These are phyloP conservation scores for Phrynocephalus forsythii DNA, from an alignment of 2,797 vertebrate species.

Conservation along the genomic window DNA sequence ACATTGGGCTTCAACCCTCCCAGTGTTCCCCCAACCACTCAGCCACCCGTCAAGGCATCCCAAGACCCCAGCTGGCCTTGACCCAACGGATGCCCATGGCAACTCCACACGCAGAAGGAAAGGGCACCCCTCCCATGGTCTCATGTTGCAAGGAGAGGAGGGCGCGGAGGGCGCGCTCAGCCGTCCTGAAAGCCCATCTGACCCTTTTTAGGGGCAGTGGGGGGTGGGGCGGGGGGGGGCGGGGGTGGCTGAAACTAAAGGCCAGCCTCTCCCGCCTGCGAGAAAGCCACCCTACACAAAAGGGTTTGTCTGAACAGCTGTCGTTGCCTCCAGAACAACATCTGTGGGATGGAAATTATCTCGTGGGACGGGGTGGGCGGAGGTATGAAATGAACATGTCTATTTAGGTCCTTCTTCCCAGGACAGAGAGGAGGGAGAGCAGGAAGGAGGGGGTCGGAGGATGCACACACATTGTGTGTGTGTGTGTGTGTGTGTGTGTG, in stretches of 20 bases:
- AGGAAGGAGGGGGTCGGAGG: conserved; percentile 5
- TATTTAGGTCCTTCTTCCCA: conserved; percentile 63
- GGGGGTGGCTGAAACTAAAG: neutral
- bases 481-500: too few species aligned
- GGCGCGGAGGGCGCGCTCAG: too few species aligned
- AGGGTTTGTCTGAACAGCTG: conserved; percentile 63
- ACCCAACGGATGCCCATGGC: too few species aligned
- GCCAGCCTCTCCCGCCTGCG: neutral
- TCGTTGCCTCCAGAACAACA: conserved; percentile 55
- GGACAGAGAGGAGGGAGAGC: conserved; percentile 10
- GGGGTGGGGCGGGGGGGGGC: neutral
- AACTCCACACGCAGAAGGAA: too few species aligned
- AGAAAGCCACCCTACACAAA: conserved; percentile 1
- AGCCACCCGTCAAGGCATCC: too few species aligned
- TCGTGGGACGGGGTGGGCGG: conserved; percentile 44
- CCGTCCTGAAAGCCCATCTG: neutral
- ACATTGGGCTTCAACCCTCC: too few species aligned
- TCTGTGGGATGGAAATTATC: conserved; percentile 53
- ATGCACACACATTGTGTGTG: neutral
- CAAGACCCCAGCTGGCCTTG: too few species aligned
- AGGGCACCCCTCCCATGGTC: too few species aligned
- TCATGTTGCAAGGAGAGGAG: too few species aligned
- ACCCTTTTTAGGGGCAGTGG: neutral
- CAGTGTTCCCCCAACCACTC: too few species aligned
- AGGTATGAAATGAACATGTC: conserved; percentile 69